phyloP scores from a whole-genome alignment of 2,888 invertebrate genomes.

The Drosophila anomalata region DNA sequence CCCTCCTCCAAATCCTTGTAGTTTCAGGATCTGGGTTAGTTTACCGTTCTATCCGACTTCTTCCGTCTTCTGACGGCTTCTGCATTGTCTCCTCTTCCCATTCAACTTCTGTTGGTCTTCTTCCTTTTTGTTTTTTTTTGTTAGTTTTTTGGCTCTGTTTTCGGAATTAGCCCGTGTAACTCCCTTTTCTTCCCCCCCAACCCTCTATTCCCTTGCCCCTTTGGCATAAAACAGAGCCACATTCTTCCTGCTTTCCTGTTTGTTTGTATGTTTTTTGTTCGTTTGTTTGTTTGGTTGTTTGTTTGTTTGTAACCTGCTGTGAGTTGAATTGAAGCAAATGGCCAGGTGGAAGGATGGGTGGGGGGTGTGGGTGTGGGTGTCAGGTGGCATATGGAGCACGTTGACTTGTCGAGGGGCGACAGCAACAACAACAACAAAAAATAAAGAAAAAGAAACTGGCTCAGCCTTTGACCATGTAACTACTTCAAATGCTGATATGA shows the following conservation, averaged over 20 bases:
- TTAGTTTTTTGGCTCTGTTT: conserved; percentile 9
- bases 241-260: conserved; percentile 40
- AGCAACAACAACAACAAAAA: background rate
- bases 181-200: conserved; percentile 3
- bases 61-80: conserved; percentile 40
- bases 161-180: conserved; percentile 17
- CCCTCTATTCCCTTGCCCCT: background rate
- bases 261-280: conserved; percentile 6
- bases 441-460: conserved; percentile 46
- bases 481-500: conserved; percentile 68
- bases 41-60: conserved; percentile 46
- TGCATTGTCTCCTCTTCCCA: conserved; percentile 4
- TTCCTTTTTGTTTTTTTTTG: background rate
- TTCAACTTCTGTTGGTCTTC: conserved; percentile 1
- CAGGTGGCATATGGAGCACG: conserved; percentile 43
- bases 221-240: conserved; percentile 9
- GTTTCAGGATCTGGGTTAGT: conserved; percentile 64
- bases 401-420: conserved; percentile 52
- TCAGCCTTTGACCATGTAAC: conserved; percentile 74
- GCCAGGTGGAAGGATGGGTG: background rate
- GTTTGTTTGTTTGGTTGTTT: conserved; percentile 2
- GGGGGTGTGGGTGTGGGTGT: conserved; percentile 27
- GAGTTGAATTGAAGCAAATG: background rate
- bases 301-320: conserved; percentile 2
- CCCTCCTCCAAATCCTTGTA: background rate